Percentiles rank a stretch among this genome's conserved stretches.
Evolutionary conservation across 2,888 invertebrate species (phyloP).

Genomic region (Drosophila testacea): DNA sequence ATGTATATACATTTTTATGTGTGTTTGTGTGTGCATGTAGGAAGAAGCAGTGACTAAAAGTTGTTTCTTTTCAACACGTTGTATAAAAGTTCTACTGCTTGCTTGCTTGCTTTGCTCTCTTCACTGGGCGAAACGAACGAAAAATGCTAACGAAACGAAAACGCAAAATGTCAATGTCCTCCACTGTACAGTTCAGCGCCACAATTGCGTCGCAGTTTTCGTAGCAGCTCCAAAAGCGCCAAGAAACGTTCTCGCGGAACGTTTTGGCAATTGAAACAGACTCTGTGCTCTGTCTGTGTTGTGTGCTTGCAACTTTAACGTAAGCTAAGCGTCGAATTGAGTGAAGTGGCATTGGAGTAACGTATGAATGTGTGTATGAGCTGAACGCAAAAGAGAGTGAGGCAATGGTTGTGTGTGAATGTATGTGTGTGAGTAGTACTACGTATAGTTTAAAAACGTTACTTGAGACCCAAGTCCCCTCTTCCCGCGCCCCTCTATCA

Average conservation of each 20-base stretch:
- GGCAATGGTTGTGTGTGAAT: conserved; percentile 9
- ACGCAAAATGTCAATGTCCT: conserved; percentile 85
- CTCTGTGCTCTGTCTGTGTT: conserved; percentile 11
- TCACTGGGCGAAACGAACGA: conserved; percentile 69
- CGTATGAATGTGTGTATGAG: neutral
- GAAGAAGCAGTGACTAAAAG: conserved; percentile 51
- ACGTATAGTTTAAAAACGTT: conserved; percentile 48
- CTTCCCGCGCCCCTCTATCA: too few relatives aligned
- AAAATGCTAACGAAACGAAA: conserved; percentile 82
- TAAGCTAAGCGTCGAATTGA: conserved; percentile 59
- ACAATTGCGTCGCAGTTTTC: conserved; percentile 81
- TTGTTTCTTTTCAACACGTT: conserved; percentile 62
- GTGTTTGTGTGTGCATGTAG: conserved; percentile 6
- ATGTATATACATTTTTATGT: neutral
- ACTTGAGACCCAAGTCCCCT: conserved; percentile 20
- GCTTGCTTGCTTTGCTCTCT: conserved; percentile 28
- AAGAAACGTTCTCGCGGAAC: conserved; percentile 65
- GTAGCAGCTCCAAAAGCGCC: conserved; percentile 55
- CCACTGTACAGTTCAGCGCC: conserved; percentile 80
- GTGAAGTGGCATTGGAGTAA: conserved; percentile 35
- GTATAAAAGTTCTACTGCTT: conserved; percentile 19
- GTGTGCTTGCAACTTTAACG: conserved; percentile 32
- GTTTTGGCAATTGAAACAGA: conserved; percentile 63
- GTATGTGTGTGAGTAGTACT: conserved; percentile 32
- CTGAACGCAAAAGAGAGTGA: conserved; percentile 26